Base-by-base conservation (phyloP, 2,797 vertebrate species). In the Typhlichthys eigenmanni region DNA sequence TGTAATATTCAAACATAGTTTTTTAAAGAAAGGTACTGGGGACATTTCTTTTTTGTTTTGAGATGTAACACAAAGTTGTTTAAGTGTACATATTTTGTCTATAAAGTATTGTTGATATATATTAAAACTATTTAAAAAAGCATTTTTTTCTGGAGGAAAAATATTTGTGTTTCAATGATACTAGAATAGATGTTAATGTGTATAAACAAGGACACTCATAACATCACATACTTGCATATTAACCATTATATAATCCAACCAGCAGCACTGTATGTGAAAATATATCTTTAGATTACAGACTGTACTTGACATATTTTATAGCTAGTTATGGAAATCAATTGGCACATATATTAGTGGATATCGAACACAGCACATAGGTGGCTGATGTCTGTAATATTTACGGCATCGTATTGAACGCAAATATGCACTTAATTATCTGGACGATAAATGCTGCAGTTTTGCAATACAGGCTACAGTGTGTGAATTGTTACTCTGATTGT, bases 41-140 rank as follows among this genome's bases (percentile, higher is more conserved):
- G 92, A 92, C 24, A 29, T 29, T 29, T 96, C 95, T 95, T 94
- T 95, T 95, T 94, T 96, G 94, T 96, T 95, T 96, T 93, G 89
- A 92, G 93, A 88, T 93, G 78, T 94, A 94, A 93, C 88, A 88
- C 87, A 91, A 93, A 89, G 90, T 92, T 92, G 85, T 88, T 93
- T 92, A 90, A 91, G 38, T 97, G 95, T 97, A 96, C 89, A 96
- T 96, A 97, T 96, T 96, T 96, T 97, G 95, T 95, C 94, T 92
- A 92, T 88, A 92, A 90, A 93, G 89, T 95, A 93, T 93, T 94
- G 94, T 96, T 95, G 92, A 93, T 94, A 95, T 93, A 94, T 93
- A 95, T 95, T 95, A 92, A 93, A 87, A 65, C 92, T 95, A 91
- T 91, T 95, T 93, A 97, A 96, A 96, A 97, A 97, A 96, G 94